Evolutionary conservation across 2,797 vertebrate species (phyloP).

Genomic region (Ptychadena robeensis): DNA sequence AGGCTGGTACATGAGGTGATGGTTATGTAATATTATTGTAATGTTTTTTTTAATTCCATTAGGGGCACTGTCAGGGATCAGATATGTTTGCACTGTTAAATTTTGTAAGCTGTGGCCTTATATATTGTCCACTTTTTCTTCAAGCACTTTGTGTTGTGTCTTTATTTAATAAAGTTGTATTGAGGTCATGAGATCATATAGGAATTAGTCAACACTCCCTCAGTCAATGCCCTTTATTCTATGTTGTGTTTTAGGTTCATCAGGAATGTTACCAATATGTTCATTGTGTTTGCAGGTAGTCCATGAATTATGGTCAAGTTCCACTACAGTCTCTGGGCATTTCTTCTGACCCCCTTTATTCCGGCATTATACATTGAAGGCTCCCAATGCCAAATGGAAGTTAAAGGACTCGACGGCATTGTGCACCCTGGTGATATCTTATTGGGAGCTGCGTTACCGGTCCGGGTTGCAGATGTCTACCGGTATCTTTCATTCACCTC

Average conservation of each 20-base stretch:
- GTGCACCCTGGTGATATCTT: conserved; percentile 16
- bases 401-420: not conserved
- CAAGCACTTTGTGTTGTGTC: too few species aligned
- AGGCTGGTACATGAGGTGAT: too few species aligned
- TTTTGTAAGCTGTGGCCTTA: too few species aligned
- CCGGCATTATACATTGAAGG: not conserved
- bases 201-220: too few species aligned
- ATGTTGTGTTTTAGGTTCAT: not conserved
- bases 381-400: not conserved
- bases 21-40: too few species aligned
- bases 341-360: not conserved
- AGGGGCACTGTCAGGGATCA: too few species aligned
- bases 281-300: not conserved
- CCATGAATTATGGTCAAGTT: not conserved
- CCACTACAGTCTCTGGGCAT: not conserved
- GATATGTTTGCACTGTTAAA: too few species aligned
- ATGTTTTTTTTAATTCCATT: too few species aligned
- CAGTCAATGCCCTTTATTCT: too few species aligned
- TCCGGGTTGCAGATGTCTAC: conserved; percentile 3
- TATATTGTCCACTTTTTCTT: too few species aligned
- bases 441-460: conserved; percentile 10
- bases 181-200: too few species aligned
- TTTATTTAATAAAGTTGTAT: too few species aligned
- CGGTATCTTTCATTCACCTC: not conserved
- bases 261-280: not conserved